Percentiles rank a stretch among this genome's conserved stretches.
phyloP scores from a whole-genome alignment of 2,797 vertebrate genomes.

The Arctocebus calabarensis region DNA sequence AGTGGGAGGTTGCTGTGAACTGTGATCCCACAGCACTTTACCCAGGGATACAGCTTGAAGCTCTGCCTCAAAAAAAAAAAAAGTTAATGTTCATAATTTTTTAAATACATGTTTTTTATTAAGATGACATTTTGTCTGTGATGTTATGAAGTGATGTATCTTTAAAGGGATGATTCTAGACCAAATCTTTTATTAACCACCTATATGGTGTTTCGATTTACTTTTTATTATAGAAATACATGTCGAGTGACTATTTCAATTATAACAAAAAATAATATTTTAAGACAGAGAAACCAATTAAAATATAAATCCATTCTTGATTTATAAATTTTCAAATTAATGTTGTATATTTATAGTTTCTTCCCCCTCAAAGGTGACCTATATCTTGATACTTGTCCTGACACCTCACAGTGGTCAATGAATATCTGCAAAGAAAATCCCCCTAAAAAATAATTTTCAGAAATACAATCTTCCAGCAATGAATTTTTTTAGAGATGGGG shows the following conservation, averaged over 20 bases:
- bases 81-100: neutral
- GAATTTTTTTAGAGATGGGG: neutral
- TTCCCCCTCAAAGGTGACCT: neutral
- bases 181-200: neutral
- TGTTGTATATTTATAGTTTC: neutral
- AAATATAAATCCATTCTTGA: slow-evolving; percentile 22
- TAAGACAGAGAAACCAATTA: slow-evolving; percentile 39
- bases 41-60: too few relatives aligned
- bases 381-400: neutral
- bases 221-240: slow-evolving; percentile 50
- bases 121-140: slow-evolving; percentile 24
- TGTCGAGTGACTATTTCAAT: slow-evolving; percentile 51
- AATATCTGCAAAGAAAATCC: neutral
- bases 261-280: slow-evolving; percentile 21
- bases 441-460: neutral
- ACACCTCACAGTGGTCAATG: neutral
- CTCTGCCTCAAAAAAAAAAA: too few relatives aligned
- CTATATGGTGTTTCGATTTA: slow-evolving; percentile 28
- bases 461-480: neutral
- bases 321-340: slow-evolving; percentile 15
- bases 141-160: neutral
- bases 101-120: slow-evolving; percentile 29
- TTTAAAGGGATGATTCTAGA: neutral
- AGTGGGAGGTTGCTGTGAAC: too few relatives aligned
- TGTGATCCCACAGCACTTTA: too few relatives aligned